A percentile compares a stretch with the other conserved stretches of the same genome.
Evolutionary conservation across 2,113 vertebrate species (phyloP).

Genomic region (Megaptera novaeangliae): DNA sequence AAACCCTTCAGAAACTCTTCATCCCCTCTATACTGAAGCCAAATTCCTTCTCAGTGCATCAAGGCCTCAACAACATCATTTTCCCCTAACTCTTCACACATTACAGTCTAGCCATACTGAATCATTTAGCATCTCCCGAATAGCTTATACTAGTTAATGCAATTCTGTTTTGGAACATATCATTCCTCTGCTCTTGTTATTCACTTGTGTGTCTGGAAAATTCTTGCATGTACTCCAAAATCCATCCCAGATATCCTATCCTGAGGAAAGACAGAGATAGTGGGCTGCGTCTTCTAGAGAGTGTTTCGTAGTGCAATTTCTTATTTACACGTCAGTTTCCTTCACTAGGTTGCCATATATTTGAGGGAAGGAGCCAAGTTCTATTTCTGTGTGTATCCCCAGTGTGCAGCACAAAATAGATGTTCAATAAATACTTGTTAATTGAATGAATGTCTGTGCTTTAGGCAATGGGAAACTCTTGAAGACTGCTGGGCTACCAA

Average conservation of each 20-base stretch:
- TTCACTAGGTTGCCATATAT: background rate
- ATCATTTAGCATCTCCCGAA: background rate
- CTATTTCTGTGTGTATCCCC: background rate
- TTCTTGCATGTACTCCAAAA: background rate
- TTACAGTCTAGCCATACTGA: background rate
- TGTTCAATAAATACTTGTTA: slow-evolving; percentile 17
- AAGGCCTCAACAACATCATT: background rate
- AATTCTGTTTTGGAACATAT: background rate
- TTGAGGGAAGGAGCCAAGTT: background rate
- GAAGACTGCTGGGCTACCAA: background rate
- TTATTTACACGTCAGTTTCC: background rate
- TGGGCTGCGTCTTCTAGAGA: background rate
- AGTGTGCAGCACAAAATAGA: background rate
- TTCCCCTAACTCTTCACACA: background rate
- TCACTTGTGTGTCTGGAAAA: background rate
- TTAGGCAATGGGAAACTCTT: background rate
- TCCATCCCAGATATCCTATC: background rate
- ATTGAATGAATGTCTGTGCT: background rate
- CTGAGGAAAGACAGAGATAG: background rate
- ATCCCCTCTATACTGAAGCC: background rate
- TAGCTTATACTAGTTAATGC: background rate
- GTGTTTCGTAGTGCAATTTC: background rate
- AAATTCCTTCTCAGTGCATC: background rate
- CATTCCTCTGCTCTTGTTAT: background rate
- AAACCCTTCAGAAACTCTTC: background rate